Percentiles rank a stretch among this genome's conserved stretches.
phyloP scores from a whole-genome alignment of 2,113 vertebrate genomes.

The Platysteira castanea region DNA sequence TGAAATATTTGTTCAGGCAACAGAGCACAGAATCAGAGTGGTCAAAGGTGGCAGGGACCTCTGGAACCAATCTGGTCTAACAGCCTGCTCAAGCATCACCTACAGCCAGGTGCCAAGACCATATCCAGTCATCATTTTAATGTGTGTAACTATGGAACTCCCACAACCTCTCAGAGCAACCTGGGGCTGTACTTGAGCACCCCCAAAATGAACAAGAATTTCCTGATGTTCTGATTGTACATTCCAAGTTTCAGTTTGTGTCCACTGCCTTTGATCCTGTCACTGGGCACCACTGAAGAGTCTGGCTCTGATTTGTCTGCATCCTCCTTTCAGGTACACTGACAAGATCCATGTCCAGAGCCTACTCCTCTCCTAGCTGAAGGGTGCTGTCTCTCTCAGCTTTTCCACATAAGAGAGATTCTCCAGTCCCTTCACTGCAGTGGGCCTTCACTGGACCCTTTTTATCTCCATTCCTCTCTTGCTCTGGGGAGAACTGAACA shows the following conservation, averaged over 20 bases:
- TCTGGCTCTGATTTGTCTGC: background rate
- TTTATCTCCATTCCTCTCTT: background rate
- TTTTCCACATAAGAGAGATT: background rate
- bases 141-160: background rate
- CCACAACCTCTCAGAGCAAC: background rate
- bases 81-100: background rate
- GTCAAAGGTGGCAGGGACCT: background rate
- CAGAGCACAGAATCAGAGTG: background rate
- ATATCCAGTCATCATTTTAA: background rate
- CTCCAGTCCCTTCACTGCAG: background rate
- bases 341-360: background rate
- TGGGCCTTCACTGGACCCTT: background rate
- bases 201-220: background rate
- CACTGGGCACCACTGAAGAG: background rate
- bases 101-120: background rate
- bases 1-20: background rate
- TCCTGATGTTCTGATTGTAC: background rate
- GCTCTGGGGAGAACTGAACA: background rate
- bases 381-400: background rate
- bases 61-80: background rate
- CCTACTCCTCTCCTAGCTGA: background rate
- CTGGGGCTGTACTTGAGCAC: rapidly evolving
- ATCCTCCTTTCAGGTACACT: background rate
- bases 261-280: background rate
- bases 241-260: background rate